Evolutionary conservation across 2,888 invertebrate species (phyloP).

Genomic region (Tubulanus polymorphus): DNA sequence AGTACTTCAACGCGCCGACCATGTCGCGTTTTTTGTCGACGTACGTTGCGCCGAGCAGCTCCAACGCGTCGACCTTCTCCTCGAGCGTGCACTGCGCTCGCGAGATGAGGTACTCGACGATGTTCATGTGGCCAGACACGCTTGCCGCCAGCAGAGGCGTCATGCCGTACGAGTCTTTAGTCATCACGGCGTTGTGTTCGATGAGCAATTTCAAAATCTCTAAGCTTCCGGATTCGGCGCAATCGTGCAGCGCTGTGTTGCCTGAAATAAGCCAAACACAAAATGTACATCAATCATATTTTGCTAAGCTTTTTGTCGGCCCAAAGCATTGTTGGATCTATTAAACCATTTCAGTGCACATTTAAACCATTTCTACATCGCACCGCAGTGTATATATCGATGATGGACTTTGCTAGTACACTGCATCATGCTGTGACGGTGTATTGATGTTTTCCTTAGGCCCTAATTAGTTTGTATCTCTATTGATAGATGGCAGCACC

Average conservation of each 20-base stretch:
- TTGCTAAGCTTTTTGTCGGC: too few relatives aligned
- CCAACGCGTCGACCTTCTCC: conserved; percentile 78
- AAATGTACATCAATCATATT: too few relatives aligned
- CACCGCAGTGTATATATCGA: too few relatives aligned
- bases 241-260: conserved; percentile 96
- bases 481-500: too few relatives aligned
- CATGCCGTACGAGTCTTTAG: conserved; percentile 93
- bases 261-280: conserved; percentile 39
- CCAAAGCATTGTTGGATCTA: too few relatives aligned
- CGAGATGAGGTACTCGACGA: conserved; percentile 82
- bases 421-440: too few relatives aligned
- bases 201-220: conserved; percentile 87
- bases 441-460: too few relatives aligned
- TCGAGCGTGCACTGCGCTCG: conserved; percentile 61
- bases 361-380: too few relatives aligned
- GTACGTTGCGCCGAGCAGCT: conserved; percentile 87
- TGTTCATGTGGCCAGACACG: conserved; percentile 86
- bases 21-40: conserved; percentile 96
- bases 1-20: conserved; percentile 75
- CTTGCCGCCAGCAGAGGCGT: conserved; percentile 87
- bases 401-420: too few relatives aligned
- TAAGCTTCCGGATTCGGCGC: conserved; percentile 91
- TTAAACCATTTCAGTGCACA: too few relatives aligned
- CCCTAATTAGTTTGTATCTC: too few relatives aligned
- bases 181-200: conserved; percentile 84